Evolutionary conservation across 2,888 invertebrate genomes (phyloP).

Genomic region (Therioaphis trifolii): DNA sequence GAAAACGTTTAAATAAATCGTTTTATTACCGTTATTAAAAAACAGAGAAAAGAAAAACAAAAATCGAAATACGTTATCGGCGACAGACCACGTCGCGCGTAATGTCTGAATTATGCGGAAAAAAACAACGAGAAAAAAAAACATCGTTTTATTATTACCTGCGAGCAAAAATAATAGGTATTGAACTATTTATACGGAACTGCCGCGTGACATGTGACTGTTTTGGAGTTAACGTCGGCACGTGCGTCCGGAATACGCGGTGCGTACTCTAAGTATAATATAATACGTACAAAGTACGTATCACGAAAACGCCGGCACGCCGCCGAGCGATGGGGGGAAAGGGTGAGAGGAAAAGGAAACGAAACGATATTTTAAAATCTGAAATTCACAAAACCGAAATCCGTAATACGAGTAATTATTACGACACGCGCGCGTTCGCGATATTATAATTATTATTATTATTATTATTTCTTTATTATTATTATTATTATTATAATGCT

Average conservation of each 20-base stretch:
- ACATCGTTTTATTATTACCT: too few species aligned
- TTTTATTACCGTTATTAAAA: conserved; percentile 4
- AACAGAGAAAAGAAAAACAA: not conserved
- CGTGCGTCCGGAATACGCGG: not conserved
- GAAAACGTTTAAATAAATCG: conserved; percentile 6
- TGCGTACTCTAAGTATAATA: not conserved
- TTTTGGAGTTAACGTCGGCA: not conserved
- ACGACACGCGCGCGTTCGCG: too few species aligned
- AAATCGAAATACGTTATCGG: not conserved
- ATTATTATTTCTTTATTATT: too few species aligned
- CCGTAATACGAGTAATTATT: too few species aligned
- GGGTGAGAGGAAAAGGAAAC: too few species aligned
- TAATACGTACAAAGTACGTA: too few species aligned
- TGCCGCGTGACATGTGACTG: not conserved
- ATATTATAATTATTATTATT: too few species aligned
- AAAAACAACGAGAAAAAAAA: not conserved
- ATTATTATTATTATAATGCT: too few species aligned
- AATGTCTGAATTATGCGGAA: conserved; percentile 42
- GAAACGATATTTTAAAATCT: too few species aligned
- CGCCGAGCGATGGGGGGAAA: too few species aligned
- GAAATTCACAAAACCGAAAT: too few species aligned
- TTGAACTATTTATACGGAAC: not conserved
- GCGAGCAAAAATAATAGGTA: conserved; percentile 8
- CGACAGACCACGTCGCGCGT: not conserved
- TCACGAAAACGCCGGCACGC: too few species aligned